A percentile compares a stretch with the other conserved stretches of the same genome.
Evolutionary conservation across 2,888 invertebrate species (phyloP).

Genomic region (Drosophila formosana): DNA sequence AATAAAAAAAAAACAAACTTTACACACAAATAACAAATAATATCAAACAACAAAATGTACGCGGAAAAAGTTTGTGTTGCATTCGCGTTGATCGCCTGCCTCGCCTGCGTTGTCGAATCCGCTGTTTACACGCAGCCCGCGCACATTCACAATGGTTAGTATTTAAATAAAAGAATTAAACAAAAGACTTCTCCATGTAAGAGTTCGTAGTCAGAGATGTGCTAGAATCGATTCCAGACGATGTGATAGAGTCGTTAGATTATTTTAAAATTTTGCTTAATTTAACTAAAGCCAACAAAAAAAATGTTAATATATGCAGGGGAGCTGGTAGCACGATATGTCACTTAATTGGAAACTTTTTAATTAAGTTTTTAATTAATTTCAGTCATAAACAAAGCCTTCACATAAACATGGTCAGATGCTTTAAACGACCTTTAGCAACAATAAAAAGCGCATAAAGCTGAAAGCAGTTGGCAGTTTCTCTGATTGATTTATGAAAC

Average conservation of each 20-base stretch:
- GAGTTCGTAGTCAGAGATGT: not conserved
- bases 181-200: not conserved
- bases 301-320: slow-evolving; percentile 11
- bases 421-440: slow-evolving; percentile 58
- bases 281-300: not conserved
- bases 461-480: slow-evolving; percentile 48
- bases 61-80: slow-evolving; percentile 73
- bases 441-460: slow-evolving; percentile 44
- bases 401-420: slow-evolving; percentile 33
- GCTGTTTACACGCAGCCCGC: slow-evolving; percentile 82
- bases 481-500: slow-evolving; percentile 66
- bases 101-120: slow-evolving; percentile 69
- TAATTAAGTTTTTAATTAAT: slow-evolving; percentile 61
- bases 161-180: slow-evolving; percentile 31
- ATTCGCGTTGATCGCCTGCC: slow-evolving; percentile 65
- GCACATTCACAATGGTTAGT: slow-evolving; percentile 82
- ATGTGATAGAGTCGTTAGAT: not conserved
- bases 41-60: slow-evolving; percentile 66
- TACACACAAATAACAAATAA: slow-evolving; percentile 7
- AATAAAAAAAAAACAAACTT: slow-evolving; percentile 14
- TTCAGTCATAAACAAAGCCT: slow-evolving; percentile 30
- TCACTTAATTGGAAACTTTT: slow-evolving; percentile 41
- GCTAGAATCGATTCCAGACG: no score
- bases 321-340: slow-evolving; percentile 14
- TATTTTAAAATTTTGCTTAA: not conserved